A percentile compares a stretch with the other conserved stretches of the same genome.
phyloP scores from a whole-genome alignment of 2,797 vertebrate species.

The Potorous gilbertii region DNA sequence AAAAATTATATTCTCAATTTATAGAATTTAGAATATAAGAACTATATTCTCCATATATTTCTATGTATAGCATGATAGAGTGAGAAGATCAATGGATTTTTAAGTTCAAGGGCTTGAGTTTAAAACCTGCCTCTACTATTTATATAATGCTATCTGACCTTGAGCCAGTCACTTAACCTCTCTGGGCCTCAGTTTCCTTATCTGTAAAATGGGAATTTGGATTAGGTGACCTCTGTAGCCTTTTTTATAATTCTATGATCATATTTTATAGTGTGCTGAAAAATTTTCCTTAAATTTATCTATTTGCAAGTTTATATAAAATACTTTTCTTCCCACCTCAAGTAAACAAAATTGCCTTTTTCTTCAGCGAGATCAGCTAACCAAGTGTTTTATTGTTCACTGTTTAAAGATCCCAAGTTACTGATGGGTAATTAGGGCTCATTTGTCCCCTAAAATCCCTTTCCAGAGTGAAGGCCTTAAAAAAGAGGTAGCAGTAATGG shows the following conservation, averaged over 20 bases:
- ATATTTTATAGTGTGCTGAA: not conserved
- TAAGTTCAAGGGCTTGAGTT: not conserved
- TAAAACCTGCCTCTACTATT: not conserved
- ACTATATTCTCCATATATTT: not conserved
- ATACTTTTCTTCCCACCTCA: not conserved
- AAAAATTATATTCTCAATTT: not conserved
- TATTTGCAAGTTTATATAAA: not conserved
- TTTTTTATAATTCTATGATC: not conserved
- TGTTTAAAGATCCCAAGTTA: not conserved
- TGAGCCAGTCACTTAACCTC: not conserved
- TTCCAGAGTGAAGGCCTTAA: not conserved
- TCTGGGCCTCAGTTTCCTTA: not conserved
- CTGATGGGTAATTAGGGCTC: not conserved
- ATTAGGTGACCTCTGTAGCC: not conserved
- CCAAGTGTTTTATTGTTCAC: not conserved
- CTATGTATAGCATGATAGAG: not conserved
- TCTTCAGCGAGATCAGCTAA: not conserved
- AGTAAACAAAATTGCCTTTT: not conserved
- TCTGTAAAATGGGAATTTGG: not conserved
- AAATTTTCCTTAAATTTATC: not conserved
- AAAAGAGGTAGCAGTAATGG: not conserved
- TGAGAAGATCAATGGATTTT: not conserved
- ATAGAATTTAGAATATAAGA: not conserved
- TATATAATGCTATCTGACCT: not conserved
- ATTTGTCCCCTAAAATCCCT: not conserved